Evolutionary conservation across 2,888 invertebrate species (phyloP).

Genomic region (Tiliacea aurago): DNA sequence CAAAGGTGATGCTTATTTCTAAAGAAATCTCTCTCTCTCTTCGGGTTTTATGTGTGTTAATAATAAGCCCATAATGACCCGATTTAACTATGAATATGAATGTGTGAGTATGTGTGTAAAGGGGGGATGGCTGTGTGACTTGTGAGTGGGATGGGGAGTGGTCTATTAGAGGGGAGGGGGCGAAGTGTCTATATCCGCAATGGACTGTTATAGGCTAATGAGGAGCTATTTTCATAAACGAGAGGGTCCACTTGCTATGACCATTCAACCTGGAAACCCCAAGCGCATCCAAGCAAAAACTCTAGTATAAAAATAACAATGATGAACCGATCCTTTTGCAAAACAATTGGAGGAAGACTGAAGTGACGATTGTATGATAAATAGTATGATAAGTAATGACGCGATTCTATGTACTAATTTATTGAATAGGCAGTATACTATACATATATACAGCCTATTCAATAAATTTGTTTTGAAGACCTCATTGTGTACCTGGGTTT

Average conservation of each 20-base stretch:
- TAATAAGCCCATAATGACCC: too few relatives aligned
- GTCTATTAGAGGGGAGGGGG: too few relatives aligned
- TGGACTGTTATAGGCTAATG: neutral
- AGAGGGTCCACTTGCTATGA: neutral
- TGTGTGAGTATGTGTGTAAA: too few relatives aligned
- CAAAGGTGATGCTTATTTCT: too few relatives aligned
- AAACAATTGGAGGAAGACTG: constrained; percentile 69
- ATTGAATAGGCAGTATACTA: too few relatives aligned
- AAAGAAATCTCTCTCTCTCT: too few relatives aligned
- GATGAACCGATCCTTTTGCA: constrained; percentile 61
- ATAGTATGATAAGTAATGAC: constrained; percentile 61
- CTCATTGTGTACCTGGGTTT: constrained; percentile 24
- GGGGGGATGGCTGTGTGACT: too few relatives aligned
- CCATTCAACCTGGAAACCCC: constrained; percentile 3
- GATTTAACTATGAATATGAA: neutral
- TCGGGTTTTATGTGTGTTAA: too few relatives aligned
- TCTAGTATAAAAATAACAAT: constrained; percentile 52
- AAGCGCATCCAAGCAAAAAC: constrained; percentile 5
- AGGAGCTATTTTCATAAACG: neutral
- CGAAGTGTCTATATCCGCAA: neutral
- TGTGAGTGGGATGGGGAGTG: too few relatives aligned
- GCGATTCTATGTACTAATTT: constrained; percentile 26
- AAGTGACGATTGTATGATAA: constrained; percentile 64
- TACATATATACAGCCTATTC: constrained; percentile 26
- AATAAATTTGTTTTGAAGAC: constrained; percentile 19